These are phyloP conservation scores for Drosophila setosimentum DNA, from an alignment of 2,888 invertebrate species.

Conservation along the genomic window DNA sequence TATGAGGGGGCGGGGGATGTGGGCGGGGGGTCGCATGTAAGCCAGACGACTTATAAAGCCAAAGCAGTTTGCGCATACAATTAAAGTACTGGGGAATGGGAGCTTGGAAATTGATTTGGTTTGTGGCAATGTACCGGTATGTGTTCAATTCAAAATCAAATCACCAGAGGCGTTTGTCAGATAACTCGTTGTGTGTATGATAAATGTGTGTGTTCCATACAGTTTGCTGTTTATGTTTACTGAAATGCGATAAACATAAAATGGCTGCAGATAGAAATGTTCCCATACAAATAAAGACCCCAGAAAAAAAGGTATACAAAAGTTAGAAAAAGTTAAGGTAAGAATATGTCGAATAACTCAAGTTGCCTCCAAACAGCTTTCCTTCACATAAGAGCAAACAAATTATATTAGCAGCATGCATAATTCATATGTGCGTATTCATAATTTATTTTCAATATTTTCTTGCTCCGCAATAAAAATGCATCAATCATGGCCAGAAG, in stretches of 20 bases:
- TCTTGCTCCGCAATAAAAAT: neutral
- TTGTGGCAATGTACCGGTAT: slow-evolving; percentile 36
- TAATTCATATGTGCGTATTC: neutral
- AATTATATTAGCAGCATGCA: neutral
- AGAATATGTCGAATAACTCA: neutral
- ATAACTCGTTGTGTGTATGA: slow-evolving; percentile 30
- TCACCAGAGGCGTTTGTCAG: slow-evolving; percentile 41
- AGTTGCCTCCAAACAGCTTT: neutral
- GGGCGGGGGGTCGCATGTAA: neutral
- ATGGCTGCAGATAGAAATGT: neutral
- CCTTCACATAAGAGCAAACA: neutral
- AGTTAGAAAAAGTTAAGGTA: neutral
- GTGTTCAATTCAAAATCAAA: slow-evolving; percentile 53
- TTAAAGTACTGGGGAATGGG: slow-evolving; percentile 22
- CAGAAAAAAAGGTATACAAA: neutral
- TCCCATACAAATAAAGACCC: neutral
- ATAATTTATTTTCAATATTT: slow-evolving; percentile 1
- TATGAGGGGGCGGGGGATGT: neutral
- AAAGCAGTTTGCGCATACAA: slow-evolving; percentile 46
- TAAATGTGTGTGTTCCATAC: slow-evolving; percentile 16
- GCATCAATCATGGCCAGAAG: slow-evolving; percentile 6
- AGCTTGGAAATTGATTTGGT: slow-evolving; percentile 62
- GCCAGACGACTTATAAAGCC: slow-evolving; percentile 50
- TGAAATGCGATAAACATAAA: slow-evolving; percentile 3
- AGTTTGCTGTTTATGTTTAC: slow-evolving; percentile 2